Base-by-base conservation (phyloP, 2,888 invertebrate genomes). In the Conistra vaccinii region DNA sequence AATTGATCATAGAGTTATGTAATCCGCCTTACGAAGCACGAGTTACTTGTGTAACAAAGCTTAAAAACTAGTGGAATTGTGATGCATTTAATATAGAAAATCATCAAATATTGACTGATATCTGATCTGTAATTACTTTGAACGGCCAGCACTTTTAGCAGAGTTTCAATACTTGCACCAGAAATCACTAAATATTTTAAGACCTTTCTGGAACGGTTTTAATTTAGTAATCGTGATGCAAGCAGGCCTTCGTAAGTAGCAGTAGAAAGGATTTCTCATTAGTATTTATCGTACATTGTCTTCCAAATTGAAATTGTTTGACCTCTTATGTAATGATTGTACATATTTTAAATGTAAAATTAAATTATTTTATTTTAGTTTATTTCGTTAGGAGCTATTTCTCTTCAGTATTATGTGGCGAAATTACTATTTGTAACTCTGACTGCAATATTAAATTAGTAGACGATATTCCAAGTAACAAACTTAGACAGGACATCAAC, bases 351-450 rank as follows among this genome's bases (percentile, higher is more conserved):
- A 83, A 80, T 85, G 73, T 69, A 65, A 61, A 70, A 75, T 69
- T 87, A 88, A 87, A 84, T 89, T 88, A 88, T 89, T 85, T n/a
- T n/a, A n/a, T n/a, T 57, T 74, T 80, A 76, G 57, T 69, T 32
- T 69, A 67, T 61, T 78, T 80, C 65, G 77, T 78, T 73, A 57
- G 78, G 80, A 68, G 74, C 42, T 72, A 75, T 72, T 81, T 78
- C 35, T 67, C 51, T 80, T 75, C 81, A 85, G 83, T 83, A 85
- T 80, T 76, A 73, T 32, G 32, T 45, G 63, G 32, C 32, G 45
- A 69, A 70, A 62, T 73, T 35, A 26, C 14, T 53, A 32, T 53
- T 69, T 69, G n/a, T 51, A 51, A 48, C 6, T 48, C 7, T 23
- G 12, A 20, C 17, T 42, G 29, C 14, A 51, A 72, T 72, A 60